Evolutionary conservation across 92 coral and sea anemone species (phyloP).

Genomic region (Epizoanthus scotinus): DNA sequence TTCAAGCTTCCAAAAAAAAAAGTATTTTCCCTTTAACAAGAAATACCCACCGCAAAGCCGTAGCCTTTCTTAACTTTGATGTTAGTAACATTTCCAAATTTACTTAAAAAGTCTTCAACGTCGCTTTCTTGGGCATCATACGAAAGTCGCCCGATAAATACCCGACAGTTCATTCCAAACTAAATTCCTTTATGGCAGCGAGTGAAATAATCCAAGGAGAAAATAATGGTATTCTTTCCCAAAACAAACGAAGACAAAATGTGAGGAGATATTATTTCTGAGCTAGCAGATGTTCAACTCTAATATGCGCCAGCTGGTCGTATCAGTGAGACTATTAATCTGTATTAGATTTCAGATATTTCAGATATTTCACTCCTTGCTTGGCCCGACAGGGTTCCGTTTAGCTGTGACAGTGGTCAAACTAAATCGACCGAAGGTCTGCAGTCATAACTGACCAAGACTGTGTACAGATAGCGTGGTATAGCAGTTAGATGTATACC

Average conservation of each 20-base stretch:
- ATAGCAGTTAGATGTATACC: too few relatives aligned
- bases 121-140: conserved; percentile 30
- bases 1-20: neutral
- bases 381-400: conserved; percentile 3
- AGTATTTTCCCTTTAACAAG: neutral
- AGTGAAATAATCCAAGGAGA: neutral
- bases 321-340: conserved; percentile 18
- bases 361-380: neutral
- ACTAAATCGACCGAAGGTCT: too few relatives aligned
- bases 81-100: conserved; percentile 28
- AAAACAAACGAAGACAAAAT: neutral
- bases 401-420: neutral
- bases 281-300: conserved; percentile 30
- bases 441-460: too few relatives aligned
- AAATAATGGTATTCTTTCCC: neutral
- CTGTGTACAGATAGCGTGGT: too few relatives aligned
- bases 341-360: neutral
- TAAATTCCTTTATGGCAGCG: neutral
- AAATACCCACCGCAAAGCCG: conserved; percentile 36
- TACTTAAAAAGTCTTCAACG: conserved; percentile 30
- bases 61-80: conserved; percentile 42
- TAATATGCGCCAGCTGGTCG: conserved; percentile 19
- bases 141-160: conserved; percentile 32
- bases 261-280: neutral
- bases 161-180: conserved; percentile 29